Base-by-base conservation (phyloP, 2,888 invertebrate genomes). In the Amphipoea lucens region DNA sequence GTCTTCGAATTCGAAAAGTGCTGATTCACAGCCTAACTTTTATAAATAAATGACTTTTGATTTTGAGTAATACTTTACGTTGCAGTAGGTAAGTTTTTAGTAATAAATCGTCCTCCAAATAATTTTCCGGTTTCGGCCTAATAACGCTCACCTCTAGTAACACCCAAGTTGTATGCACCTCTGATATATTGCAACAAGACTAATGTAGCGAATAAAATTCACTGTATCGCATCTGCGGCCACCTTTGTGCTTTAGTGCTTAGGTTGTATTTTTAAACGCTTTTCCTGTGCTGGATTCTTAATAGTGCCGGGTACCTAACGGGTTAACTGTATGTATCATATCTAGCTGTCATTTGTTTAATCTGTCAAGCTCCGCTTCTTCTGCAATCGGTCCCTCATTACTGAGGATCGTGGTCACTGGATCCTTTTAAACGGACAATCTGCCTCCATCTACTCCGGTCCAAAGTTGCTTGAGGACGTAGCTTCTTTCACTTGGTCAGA, bases 141-240 rank as follows among this genome's bases (percentile, higher is more conserved):
- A 5, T 20, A 42, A 7, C 1, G 7, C 65, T 1, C 78, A n/a
- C 0, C 87, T 11, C 82, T 87, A 85, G 23, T 45, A 29, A 48
- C 67, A 78, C 7, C 42, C n/a, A 63, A 77, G 71, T 88, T 79
- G 79, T 80, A 83, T 88, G 90, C 90, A 85, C 68, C 71, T 69
- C 74, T 88, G 83, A 89, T 88, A 89, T 84, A 86, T 82, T 80
- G 77, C 81, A 81, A 73, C 71, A 75, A 42, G 74, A 77, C 89
- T 88, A 88, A 88, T 88, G 88, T 88, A 84, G 77, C 81, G 90
- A 78, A 89, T 83, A 81, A 86, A 88, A 88, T 90, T 88, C 89
- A 88, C 57, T 83, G 74, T 87, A 83, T 84, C 81, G 77, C 63
- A 79, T 77, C 79, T 82, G 51, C 42, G 71, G 51, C 36, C 51